Evolutionary conservation across 2,797 vertebrate genomes (phyloP).

Genomic region (Gambusia yucatana): DNA sequence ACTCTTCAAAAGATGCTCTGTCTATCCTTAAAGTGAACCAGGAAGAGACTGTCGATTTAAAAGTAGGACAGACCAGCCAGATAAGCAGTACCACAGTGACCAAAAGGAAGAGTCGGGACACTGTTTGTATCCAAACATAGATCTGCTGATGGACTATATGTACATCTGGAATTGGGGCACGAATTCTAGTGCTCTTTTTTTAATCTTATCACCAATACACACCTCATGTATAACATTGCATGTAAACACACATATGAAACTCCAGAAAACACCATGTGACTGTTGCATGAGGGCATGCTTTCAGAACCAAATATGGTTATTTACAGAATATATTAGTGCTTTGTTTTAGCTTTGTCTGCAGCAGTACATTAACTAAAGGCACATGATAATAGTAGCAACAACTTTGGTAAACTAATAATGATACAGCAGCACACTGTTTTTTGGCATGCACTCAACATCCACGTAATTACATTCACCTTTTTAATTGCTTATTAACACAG

Average conservation of each 20-base stretch:
- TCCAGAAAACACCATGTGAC: slow-evolving; percentile 26
- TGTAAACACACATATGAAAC: slow-evolving; percentile 31
- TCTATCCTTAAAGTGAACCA: slow-evolving; percentile 23
- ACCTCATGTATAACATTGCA: slow-evolving; percentile 18
- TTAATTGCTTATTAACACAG: background rate
- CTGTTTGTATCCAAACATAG: slow-evolving; percentile 54
- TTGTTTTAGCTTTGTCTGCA: background rate
- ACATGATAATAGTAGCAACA: background rate
- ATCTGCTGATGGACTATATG: slow-evolving; percentile 29
- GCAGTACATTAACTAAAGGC: background rate
- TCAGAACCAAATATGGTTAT: slow-evolving; percentile 21
- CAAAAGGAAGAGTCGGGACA: slow-evolving; percentile 18
- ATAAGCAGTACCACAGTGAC: slow-evolving; percentile 25
- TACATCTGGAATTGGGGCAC: slow-evolving; percentile 41
- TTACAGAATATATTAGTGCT: background rate
- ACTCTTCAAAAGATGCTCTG: slow-evolving; percentile 37
- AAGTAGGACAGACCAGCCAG: slow-evolving; percentile 27
- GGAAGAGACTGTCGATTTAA: slow-evolving; percentile 33
- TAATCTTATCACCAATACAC: slow-evolving; percentile 18
- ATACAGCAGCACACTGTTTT: background rate
- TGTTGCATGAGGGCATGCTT: slow-evolving; percentile 52
- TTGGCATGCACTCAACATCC: background rate
- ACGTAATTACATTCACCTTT: background rate
- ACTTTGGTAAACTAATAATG: background rate
- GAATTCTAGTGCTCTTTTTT: slow-evolving; percentile 8